phyloP scores from a whole-genome alignment of 2,113 vertebrate species.

The Gnathonemus longibarbis region DNA sequence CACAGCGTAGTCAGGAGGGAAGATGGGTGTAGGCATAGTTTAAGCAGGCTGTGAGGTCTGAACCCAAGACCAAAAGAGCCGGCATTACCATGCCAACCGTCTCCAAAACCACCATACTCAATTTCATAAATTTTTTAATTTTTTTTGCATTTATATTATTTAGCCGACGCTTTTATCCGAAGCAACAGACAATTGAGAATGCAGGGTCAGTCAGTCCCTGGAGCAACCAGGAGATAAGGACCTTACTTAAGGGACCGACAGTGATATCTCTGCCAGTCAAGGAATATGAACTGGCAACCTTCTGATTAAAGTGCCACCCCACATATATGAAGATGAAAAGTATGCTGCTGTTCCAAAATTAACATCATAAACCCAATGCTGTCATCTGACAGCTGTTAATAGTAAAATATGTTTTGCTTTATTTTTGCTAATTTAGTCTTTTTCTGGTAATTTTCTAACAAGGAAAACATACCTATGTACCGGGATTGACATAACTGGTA shows the following conservation, averaged over 20 bases:
- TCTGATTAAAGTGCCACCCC: background rate
- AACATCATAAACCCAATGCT: background rate
- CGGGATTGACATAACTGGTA: background rate
- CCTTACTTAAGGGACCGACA: background rate
- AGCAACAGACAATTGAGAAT: background rate
- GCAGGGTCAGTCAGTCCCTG: background rate
- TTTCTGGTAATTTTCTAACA: background rate
- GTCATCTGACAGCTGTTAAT: background rate
- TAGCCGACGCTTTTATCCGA: background rate
- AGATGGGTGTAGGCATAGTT: background rate
- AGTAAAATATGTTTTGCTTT: background rate
- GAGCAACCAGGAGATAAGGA: background rate
- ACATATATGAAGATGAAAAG: background rate
- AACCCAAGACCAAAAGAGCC: background rate
- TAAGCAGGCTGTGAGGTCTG: background rate
- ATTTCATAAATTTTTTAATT: background rate
- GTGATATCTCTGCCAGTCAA: background rate
- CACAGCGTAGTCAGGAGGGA: background rate
- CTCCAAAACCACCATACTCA: background rate
- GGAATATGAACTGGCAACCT: background rate
- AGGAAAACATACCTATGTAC: background rate
- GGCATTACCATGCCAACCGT: background rate
- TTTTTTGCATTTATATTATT: background rate
- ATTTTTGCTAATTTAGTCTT: background rate
- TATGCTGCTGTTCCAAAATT: background rate